Evolutionary conservation across 2,113 vertebrate species (phyloP).

Genomic region (Bubalus kerabau): DNA sequence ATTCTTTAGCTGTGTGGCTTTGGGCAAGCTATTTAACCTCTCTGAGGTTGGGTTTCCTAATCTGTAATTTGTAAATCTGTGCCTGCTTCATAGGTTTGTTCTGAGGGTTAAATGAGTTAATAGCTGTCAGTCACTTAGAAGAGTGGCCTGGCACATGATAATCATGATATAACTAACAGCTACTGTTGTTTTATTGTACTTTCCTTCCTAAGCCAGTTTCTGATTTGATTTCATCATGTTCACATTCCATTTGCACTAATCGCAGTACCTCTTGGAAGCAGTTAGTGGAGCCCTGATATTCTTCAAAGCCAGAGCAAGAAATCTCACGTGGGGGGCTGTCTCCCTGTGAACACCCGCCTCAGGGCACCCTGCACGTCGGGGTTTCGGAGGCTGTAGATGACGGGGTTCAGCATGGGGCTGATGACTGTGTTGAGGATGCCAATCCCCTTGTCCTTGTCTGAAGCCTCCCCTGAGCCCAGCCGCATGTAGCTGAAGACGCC

Average conservation of each 20-base stretch:
- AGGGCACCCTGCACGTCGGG: conserved; percentile 43
- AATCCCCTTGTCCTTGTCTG: conserved; percentile 58
- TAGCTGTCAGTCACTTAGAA: not conserved
- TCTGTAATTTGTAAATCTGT: not conserved
- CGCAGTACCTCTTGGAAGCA: not conserved
- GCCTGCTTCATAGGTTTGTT: not conserved
- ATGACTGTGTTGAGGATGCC: conserved; percentile 61
- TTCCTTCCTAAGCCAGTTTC: not conserved
- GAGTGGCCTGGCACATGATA: not conserved
- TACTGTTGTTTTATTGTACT: not conserved
- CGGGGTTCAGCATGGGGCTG: conserved; percentile 61
- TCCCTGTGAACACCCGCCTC: not conserved
- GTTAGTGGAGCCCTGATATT: not conserved
- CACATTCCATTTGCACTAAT: not conserved
- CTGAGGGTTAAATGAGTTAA: not conserved
- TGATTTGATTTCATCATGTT: not conserved
- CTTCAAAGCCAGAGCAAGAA: not conserved
- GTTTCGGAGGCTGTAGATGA: conserved; percentile 61
- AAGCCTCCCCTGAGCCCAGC: conserved; percentile 38
- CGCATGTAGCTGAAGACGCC: conserved; percentile 57
- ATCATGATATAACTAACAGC: not conserved
- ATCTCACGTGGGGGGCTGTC: not conserved
- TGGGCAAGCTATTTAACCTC: not conserved
- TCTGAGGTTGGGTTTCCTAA: not conserved
- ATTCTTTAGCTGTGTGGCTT: not conserved